Percentiles rank a stretch among this genome's conserved stretches.
phyloP scores from a whole-genome alignment of 2,888 invertebrate genomes.

The Taenaris catops region DNA sequence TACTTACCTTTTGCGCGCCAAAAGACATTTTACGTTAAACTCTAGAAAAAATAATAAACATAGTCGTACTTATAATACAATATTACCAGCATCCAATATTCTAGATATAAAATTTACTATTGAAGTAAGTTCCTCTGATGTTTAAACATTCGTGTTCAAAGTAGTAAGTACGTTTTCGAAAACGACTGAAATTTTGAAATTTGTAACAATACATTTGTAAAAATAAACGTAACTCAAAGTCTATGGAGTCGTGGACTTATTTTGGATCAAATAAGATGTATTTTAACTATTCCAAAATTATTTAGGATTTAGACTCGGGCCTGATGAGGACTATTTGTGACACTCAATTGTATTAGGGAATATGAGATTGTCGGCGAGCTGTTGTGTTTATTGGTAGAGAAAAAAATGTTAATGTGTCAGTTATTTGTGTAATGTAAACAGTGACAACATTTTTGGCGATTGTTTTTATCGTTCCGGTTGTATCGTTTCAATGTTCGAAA shows the following conservation, averaged over 20 bases:
- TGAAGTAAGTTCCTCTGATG: slow-evolving; percentile 21
- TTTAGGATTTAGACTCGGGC: slow-evolving; percentile 21
- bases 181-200: slow-evolving; percentile 23
- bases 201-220: slow-evolving; percentile 17
- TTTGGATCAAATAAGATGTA: slow-evolving; percentile 16
- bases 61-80: slow-evolving; percentile 24
- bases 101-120: slow-evolving; percentile 19
- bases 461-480: slow-evolving; percentile 23
- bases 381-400: slow-evolving; percentile 49
- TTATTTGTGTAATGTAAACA: slow-evolving; percentile 36
- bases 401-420: slow-evolving; percentile 35
- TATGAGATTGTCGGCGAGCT: slow-evolving; percentile 29
- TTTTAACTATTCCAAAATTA: slow-evolving; percentile 20
- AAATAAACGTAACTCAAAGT: slow-evolving; percentile 5
- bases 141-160: slow-evolving; percentile 19
- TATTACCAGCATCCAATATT: slow-evolving; percentile 21
- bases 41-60: slow-evolving; percentile 27
- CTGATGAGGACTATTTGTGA: slow-evolving; percentile 30
- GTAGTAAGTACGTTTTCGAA: slow-evolving; percentile 23
- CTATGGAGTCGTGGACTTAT: slow-evolving; percentile 8
- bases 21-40: slow-evolving; percentile 54
- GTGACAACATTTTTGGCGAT: slow-evolving; percentile 23
- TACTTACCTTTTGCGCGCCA: slow-evolving; percentile 54
- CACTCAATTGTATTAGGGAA: slow-evolving; percentile 32
- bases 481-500: slow-evolving; percentile 11